phyloP scores from a whole-genome alignment of 2,797 vertebrate genomes.

The Acanthopagrus latus region DNA sequence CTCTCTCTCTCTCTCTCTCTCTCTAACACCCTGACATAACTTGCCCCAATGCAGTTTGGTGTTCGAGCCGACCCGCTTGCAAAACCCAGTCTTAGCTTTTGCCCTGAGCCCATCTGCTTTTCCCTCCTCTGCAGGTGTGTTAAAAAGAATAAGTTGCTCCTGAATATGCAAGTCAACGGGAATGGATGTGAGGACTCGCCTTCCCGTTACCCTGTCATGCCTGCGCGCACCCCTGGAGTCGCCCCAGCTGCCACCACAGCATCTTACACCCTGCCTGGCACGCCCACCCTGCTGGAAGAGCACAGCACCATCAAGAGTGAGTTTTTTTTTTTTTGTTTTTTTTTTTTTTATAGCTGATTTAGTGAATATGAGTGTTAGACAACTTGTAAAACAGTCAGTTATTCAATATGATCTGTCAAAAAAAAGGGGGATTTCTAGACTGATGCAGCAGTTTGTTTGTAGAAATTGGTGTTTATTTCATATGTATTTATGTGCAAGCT shows the following conservation, averaged over 20 bases:
- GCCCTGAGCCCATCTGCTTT: neutral
- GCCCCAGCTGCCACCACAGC: conserved; percentile 71
- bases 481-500: neutral
- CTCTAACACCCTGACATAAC: conserved; percentile 48
- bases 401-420: neutral
- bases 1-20: neutral
- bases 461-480: neutral
- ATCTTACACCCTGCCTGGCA: conserved; percentile 86
- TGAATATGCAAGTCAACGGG: conserved; percentile 85
- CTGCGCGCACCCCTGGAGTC: conserved; percentile 73
- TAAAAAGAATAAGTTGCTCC: conserved; percentile 87
- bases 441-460: neutral
- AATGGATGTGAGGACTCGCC: conserved; percentile 80
- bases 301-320: conserved; percentile 83
- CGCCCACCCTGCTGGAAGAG: conserved; percentile 87
- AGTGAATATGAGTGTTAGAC: neutral
- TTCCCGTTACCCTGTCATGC: conserved; percentile 78
- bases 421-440: neutral
- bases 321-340: conserved; percentile 43
- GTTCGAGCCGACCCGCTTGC: neutral
- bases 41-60: neutral
- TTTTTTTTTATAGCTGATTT: conserved; percentile 5
- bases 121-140: conserved; percentile 81
- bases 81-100: neutral
- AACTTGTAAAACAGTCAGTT: neutral